These are phyloP conservation scores for Hypolimnas misippus DNA, from an alignment of 2,888 invertebrate genomes.

Conservation along the genomic window DNA sequence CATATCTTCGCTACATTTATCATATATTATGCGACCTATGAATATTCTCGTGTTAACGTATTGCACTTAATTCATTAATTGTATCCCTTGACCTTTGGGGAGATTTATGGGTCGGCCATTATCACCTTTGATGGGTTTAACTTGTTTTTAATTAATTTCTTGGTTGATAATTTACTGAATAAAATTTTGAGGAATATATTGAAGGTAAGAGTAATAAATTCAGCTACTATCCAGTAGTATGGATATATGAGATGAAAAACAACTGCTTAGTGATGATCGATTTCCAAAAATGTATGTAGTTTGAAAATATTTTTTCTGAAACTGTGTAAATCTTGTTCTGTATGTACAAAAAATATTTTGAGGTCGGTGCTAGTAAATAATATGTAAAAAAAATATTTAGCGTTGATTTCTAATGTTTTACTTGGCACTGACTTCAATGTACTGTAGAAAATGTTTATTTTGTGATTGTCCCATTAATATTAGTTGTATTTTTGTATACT, in stretches of 20 bases:
- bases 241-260: not conserved
- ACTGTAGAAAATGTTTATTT: too few relatives aligned
- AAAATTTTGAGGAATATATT: not conserved
- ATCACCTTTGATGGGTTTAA: constrained; percentile 14
- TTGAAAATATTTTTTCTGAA: too few relatives aligned
- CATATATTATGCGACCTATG: constrained; percentile 54
- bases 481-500: too few relatives aligned
- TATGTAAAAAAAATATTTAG: too few relatives aligned
- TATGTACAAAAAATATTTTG: too few relatives aligned
- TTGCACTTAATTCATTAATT: constrained; percentile 75
- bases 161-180: constrained; percentile 4
- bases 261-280: not conserved
- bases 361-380: too few relatives aligned
- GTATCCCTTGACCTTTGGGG: constrained; percentile 61
- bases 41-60: constrained; percentile 77
- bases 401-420: too few relatives aligned
- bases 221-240: not conserved
- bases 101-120: constrained; percentile 59
- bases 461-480: too few relatives aligned
- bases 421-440: too few relatives aligned
- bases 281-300: too few relatives aligned
- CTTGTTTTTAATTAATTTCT: constrained; percentile 21
- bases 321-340: too few relatives aligned
- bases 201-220: not conserved
- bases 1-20: constrained; percentile 74